Evolutionary conservation across 2,888 invertebrate species (phyloP).

Genomic region (Beris chalybata): DNA sequence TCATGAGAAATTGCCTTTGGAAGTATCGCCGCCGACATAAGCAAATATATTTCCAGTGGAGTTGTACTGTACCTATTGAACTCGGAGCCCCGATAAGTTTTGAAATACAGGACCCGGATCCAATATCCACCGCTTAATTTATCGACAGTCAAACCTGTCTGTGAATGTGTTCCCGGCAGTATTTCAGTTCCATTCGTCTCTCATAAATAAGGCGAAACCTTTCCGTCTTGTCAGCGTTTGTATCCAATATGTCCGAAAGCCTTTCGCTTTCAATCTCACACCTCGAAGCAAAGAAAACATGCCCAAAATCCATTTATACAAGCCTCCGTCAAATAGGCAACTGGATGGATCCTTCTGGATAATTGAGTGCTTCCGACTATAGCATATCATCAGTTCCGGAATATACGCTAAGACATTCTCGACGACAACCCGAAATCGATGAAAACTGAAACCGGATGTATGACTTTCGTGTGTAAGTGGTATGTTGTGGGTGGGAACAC

Average conservation of each 20-base stretch:
- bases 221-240: conserved; percentile 23
- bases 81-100: not conserved
- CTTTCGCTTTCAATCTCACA: not conserved
- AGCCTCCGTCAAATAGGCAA: too few species aligned
- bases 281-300: not conserved
- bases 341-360: conserved; percentile 4
- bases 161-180: not conserved
- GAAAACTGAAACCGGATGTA: too few species aligned
- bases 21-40: too few species aligned
- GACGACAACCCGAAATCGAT: too few species aligned
- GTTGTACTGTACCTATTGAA: too few species aligned
- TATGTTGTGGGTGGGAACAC: too few species aligned
- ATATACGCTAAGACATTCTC: not conserved
- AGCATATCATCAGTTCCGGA: conserved; percentile 10
- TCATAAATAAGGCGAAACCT: conserved; percentile 16
- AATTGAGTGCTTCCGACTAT: conserved; percentile 21
- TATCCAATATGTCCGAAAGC: conserved; percentile 5
- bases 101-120: not conserved
- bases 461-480: too few species aligned
- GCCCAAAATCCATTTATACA: too few species aligned
- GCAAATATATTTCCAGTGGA: too few species aligned
- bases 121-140: conserved; percentile 7
- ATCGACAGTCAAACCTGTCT: conserved; percentile 2
- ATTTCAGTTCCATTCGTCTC: conserved; percentile 8
- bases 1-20: too few species aligned